Base-by-base conservation (phyloP, 2,113 vertebrate species). In the Apistogramma diplotaenia region DNA sequence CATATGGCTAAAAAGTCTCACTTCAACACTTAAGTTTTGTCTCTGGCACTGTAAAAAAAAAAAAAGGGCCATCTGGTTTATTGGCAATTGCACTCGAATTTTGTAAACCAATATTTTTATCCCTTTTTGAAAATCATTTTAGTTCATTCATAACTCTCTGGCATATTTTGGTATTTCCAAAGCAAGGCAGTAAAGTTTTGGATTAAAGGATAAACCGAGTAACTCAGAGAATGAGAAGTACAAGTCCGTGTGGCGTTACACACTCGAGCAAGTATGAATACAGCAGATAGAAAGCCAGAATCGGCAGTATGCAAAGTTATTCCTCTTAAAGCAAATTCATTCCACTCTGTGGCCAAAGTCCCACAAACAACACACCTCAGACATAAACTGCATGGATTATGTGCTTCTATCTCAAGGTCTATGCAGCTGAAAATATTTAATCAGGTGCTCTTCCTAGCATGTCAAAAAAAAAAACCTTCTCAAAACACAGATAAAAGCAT, bases 401-500 rank as follows among this genome's bases (percentile, higher is more conserved):
- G 55, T 46, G 27, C 19, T 82, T 79, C 54, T 70, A 29, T 37
- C 78, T 71, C 49, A 53, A 83, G 58, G 61, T 70, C 79, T 81
- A 46, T 35, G 53, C 29, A 56, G 55, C 25, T 76, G 18, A 51
- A 74, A 55, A 55, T 62, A 3, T 57, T 46, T 76, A 76, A 74
- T 57, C 16, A 19, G 33, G 8, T 72, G 43, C 60, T 84, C 51
- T 53, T 59, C 27, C 65, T 76, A 19, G 19, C 5, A 15, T 29
- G 27, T 53, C 82, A 6, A 18, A 19, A 16, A 18, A 19, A 16
- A 74, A 78, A 35, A 25, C 4, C 3, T 43, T 72, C 6, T 23
- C 19, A 16, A 75, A 72, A 53, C 57, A 33, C 43, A 77, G 54
- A 86, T 87, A 65, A 78, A 79, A 73, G 54, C 16, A 46, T 35